phyloP scores from a whole-genome alignment of 2,888 invertebrate genomes.

The Parnassius mnemosyne region DNA sequence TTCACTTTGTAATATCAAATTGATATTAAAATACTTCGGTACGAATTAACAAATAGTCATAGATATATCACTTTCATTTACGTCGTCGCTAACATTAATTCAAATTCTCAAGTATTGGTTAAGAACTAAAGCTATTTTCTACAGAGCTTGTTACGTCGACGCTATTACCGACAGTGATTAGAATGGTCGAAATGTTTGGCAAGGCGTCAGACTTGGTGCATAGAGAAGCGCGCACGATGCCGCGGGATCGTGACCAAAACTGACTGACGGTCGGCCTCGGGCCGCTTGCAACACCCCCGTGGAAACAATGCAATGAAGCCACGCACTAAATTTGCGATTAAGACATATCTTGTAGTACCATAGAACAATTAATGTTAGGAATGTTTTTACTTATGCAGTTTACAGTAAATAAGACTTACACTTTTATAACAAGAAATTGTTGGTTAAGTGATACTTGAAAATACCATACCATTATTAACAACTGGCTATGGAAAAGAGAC shows the following conservation, averaged over 20 bases:
- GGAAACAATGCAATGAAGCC: conserved; percentile 61
- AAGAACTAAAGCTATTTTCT: background rate
- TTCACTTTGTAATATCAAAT: background rate
- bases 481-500: too few species aligned
- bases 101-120: background rate
- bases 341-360: conserved; percentile 47
- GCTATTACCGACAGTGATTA: conserved; percentile 20
- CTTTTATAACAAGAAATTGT: too few species aligned
- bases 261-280: conserved; percentile 65
- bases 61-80: too few species aligned
- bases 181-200: conserved; percentile 39
- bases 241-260: conserved; percentile 62
- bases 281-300: conserved; percentile 60
- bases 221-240: conserved; percentile 48
- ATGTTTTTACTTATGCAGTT: conserved; percentile 1
- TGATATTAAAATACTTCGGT: background rate
- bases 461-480: too few species aligned
- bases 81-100: background rate
- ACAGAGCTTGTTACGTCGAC: conserved; percentile 12
- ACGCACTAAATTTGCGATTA: conserved; percentile 68
- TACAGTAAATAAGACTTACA: too few species aligned
- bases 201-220: conserved; percentile 40
- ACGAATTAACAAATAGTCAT: background rate
- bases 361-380: conserved; percentile 13
- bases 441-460: too few species aligned